Conservation (phyloP, 2,113 vertebrate genomes). For the Turnix velox region DNA sequence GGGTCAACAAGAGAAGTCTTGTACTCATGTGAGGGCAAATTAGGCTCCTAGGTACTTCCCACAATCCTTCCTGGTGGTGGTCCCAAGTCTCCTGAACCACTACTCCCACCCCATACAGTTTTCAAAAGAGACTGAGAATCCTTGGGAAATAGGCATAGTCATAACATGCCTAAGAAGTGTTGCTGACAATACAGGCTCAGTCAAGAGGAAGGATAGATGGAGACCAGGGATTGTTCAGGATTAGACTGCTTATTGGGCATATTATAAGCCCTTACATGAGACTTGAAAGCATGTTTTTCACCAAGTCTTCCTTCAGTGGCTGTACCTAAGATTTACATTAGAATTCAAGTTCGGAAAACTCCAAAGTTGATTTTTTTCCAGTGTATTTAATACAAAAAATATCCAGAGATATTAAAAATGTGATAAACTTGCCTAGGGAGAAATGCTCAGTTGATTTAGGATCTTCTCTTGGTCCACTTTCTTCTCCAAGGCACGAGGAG, state of each 20-base stretch:
- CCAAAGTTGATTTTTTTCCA: neutral
- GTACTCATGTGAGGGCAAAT: too few relatives aligned
- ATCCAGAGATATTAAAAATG: neutral
- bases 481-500: too few relatives aligned
- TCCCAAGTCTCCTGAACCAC: too few relatives aligned
- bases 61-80: too few relatives aligned
- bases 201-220: neutral
- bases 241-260: neutral
- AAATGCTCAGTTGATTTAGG: too few relatives aligned
- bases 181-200: neutral
- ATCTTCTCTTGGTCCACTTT: too few relatives aligned
- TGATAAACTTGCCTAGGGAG: neutral
- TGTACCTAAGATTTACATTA: neutral
- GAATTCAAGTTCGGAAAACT: neutral
- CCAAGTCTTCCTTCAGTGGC: neutral
- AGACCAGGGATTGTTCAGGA: neutral
- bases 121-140: too few relatives aligned
- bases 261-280: neutral
- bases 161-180: neutral
- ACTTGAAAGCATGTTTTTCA: neutral
- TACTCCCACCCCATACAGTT: too few relatives aligned
- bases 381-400: neutral
- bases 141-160: too few relatives aligned
- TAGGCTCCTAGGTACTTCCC: too few relatives aligned
- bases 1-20: too few relatives aligned